Evolutionary conservation across 2,888 invertebrate genomes (phyloP).

Genomic region (Diploptera punctata): DNA sequence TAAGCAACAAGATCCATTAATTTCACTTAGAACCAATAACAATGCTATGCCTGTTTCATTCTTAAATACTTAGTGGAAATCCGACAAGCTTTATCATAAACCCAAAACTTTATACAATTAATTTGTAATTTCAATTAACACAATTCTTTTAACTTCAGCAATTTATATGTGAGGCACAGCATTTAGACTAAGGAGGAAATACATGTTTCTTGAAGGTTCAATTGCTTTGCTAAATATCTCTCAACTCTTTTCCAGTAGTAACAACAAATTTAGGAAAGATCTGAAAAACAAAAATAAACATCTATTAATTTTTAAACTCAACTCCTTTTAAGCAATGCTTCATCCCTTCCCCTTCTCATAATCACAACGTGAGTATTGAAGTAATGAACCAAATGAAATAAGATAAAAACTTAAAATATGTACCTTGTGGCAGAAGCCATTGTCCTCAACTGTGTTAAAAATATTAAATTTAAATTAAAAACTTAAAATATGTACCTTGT

Average conservation of each 20-base stretch:
- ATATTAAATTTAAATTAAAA: too few relatives aligned
- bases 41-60: constrained; percentile 7
- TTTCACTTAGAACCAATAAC: constrained; percentile 8
- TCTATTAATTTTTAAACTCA: neutral
- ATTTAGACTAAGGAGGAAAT: constrained; percentile 40
- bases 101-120: neutral
- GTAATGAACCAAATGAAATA: too few relatives aligned
- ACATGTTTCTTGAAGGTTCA: constrained; percentile 28
- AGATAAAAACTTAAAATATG: too few relatives aligned
- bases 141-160: neutral
- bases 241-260: constrained; percentile 17
- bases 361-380: too few relatives aligned
- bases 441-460: too few relatives aligned
- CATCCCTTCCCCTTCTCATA: too few relatives aligned
- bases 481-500: too few relatives aligned
- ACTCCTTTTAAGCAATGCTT: too few relatives aligned
- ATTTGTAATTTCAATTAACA: neutral
- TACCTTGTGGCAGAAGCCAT: too few relatives aligned
- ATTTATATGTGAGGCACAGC: constrained; percentile 36
- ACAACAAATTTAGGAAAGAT: constrained; percentile 32
- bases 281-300: constrained; percentile 15
- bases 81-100: neutral
- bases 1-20: neutral
- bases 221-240: constrained; percentile 25
- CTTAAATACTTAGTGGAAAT: neutral